Evolutionary conservation across 2,113 vertebrate species (phyloP).

Genomic region (Vulpes vulpes): DNA sequence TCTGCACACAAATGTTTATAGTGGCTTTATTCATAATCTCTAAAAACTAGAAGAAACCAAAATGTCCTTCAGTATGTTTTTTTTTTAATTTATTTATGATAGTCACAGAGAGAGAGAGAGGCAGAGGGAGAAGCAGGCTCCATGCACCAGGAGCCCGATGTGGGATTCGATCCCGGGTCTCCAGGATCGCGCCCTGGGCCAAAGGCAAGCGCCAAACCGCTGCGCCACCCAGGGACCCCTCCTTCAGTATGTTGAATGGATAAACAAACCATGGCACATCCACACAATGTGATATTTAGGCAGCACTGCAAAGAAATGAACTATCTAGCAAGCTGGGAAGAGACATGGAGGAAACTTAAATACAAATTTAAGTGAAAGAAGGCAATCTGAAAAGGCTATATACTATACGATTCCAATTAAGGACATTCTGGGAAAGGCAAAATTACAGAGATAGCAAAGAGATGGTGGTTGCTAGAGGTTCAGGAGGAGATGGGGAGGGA

Average conservation of each 20-base stretch:
- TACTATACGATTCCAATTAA: neutral
- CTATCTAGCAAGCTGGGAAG: neutral
- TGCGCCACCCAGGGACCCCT: too few species aligned
- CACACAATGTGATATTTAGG: neutral
- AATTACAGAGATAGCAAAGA: neutral
- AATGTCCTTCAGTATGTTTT: neutral
- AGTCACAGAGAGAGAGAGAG: too few species aligned
- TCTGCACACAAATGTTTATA: neutral
- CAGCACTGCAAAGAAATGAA: neutral
- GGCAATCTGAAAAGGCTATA: neutral
- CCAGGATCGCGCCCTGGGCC: too few species aligned
- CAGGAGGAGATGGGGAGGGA: neutral
- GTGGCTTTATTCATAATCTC: neutral
- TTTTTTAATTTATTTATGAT: too few species aligned
- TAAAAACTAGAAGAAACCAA: neutral
- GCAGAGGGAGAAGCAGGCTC: too few species aligned
- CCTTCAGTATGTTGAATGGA: neutral
- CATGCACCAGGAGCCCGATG: too few species aligned
- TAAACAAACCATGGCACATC: neutral
- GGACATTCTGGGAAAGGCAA: neutral
- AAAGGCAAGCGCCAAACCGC: too few species aligned
- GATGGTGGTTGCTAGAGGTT: neutral
- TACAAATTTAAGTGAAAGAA: neutral
- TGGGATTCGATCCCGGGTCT: too few species aligned
- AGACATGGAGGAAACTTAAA: neutral